A percentile compares a stretch with the other conserved stretches of the same genome.
These are phyloP conservation scores for Rhamphomyia laevipes DNA, from an alignment of 2,888 invertebrate genomes.

Conservation along the genomic window DNA sequence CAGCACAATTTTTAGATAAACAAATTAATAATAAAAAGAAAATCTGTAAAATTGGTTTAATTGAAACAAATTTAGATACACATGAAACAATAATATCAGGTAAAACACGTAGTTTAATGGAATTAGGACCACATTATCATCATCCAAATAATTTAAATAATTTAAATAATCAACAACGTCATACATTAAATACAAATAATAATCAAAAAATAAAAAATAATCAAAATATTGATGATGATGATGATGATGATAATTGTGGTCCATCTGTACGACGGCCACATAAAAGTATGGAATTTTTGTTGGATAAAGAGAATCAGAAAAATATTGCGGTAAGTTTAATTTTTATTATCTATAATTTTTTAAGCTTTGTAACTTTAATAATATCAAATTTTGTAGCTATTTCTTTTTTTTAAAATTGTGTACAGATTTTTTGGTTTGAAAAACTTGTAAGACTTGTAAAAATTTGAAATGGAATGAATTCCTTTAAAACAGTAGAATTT, in stretches of 20 bases:
- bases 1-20: neutral
- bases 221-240: conserved; percentile 24
- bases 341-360: neutral
- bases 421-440: no score
- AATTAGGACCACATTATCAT: conserved; percentile 39
- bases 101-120: conserved; percentile 56
- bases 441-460: no score
- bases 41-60: conserved; percentile 51
- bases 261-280: conserved; percentile 47
- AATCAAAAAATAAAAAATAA: conserved; percentile 2
- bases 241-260: conserved; percentile 33
- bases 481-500: no score
- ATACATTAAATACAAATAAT: neutral
- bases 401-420: no score
- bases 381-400: neutral
- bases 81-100: conserved; percentile 49
- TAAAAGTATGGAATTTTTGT: conserved; percentile 91
- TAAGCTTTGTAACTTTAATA: neutral
- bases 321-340: conserved; percentile 63
- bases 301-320: conserved; percentile 84
- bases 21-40: conserved; percentile 6
- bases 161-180: neutral
- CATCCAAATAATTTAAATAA: conserved; percentile 7
- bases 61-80: conserved; percentile 84
- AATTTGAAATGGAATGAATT: no score